Evolutionary conservation across 2,113 vertebrate genomes (phyloP), one percentile per base, ranked within the genome.

Genomic region (Lagopus muta): DNA sequence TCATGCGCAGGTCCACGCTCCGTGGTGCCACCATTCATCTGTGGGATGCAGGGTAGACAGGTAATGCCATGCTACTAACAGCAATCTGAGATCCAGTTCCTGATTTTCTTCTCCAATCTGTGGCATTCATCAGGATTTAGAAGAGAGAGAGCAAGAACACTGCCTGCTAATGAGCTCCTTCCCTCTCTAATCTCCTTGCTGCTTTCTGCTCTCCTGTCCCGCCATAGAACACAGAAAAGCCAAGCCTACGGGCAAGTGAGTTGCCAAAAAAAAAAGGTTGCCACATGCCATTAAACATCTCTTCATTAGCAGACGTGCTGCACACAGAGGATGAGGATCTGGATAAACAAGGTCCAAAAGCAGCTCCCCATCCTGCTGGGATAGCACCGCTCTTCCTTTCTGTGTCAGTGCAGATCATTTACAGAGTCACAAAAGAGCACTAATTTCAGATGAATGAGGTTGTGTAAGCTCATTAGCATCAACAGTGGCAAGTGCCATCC

Each of bases 161-260:
- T 36, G 3, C 43, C 61, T 8, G 7, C 83, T 96, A 82, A 92
- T 69, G 81, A 90, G 62, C 62, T 96, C 42, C 65, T 73, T 88
- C 78, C 34, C n/a, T 54, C 40, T 54, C 48, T 73, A 5, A 86
- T 79, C 40, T 85, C 45, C 34, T 70, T 13, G 1, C 47, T 69
- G 28, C 43, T 94, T 94, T 90, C 55, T 93, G 83, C 81, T 69
- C 38, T 92, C 47, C 48, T 64, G 54, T 81, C 73, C 82, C 77
- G 45, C 28, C 70, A 60, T 50, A 81, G 32, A 86, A 87, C 21
- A 30, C 70, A 84, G 74, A 58, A 90, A 79, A 92, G 45, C 3
- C 84, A 72, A 76, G 79, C 58, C 50, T 54, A 36, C 7, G 47
- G 62, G 50, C 73, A 43, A 60, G 11, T 70, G 70, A 87, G 54